Evolutionary conservation across 1,140 invertebrate species (phyloP).

Genomic region (Holotrichia oblita): DNA sequence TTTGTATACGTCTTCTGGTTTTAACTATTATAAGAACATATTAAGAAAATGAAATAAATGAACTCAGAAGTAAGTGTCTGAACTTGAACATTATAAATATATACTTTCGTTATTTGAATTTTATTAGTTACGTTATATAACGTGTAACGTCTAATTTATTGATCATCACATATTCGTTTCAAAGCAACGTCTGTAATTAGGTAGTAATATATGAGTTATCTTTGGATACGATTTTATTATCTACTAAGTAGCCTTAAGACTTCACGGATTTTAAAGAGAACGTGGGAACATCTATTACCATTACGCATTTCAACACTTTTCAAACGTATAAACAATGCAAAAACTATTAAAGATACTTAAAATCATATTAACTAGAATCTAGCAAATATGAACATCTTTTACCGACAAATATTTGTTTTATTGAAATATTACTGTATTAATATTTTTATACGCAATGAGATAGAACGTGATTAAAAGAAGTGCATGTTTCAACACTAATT

Average conservation of each 20-base stretch:
- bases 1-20: neutral
- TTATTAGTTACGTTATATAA: slow-evolving; percentile 23
- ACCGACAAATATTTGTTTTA: neutral
- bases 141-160: slow-evolving; percentile 14
- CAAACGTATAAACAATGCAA: slow-evolving; percentile 21
- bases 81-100: neutral
- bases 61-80: neutral
- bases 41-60: neutral
- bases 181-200: slow-evolving; percentile 15
- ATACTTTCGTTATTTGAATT: slow-evolving; percentile 28
- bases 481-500: neutral
- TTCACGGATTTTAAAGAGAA: slow-evolving; percentile 36
- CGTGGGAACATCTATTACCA: slow-evolving; percentile 29
- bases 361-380: neutral
- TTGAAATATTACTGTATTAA: neutral
- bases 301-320: neutral
- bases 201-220: slow-evolving; percentile 30
- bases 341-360: slow-evolving; percentile 2
- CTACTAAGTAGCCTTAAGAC: slow-evolving; percentile 28
- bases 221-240: slow-evolving; percentile 18
- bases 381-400: neutral
- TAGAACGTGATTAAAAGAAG: neutral
- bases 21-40: neutral
- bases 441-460: neutral
- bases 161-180: slow-evolving; percentile 7